A percentile compares a stretch with the other conserved stretches of the same genome.
Evolutionary conservation across 64 coral and sea anemone genomes (phyloP).

Genomic region (Catalaphyllia jardinei): DNA sequence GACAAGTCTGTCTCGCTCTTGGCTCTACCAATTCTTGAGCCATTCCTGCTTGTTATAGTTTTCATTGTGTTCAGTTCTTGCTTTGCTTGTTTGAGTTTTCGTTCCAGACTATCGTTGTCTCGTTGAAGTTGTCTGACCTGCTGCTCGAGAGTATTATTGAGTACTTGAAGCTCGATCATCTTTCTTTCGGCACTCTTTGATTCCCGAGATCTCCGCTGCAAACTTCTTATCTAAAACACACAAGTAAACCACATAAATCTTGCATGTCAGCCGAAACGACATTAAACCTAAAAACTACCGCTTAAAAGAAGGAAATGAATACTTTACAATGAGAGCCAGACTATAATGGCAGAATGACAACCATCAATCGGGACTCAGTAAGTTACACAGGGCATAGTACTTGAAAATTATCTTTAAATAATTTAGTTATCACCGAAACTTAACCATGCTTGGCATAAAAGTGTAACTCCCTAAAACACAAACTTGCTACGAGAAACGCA

Average conservation of each 20-base stretch:
- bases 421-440: no score
- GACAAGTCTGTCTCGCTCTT: constrained; percentile 48
- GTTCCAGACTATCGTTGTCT: constrained; percentile 20
- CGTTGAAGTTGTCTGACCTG: not conserved
- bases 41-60: not conserved
- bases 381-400: no score
- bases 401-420: no score
- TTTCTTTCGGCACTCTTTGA: not conserved
- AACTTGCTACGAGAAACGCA: not conserved
- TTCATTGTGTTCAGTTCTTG: constrained; percentile 13
- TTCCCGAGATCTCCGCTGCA: not conserved
- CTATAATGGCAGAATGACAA: no score
- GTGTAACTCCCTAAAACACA: no score
- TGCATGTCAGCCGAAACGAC: not conserved
- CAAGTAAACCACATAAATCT: not conserved
- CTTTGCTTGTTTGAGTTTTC: constrained; percentile 37
- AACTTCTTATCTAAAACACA: not conserved
- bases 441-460: no score
- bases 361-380: no score
- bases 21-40: constrained; percentile 35
- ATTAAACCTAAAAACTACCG: no score
- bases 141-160: not conserved
- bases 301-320: no score
- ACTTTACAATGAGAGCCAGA: no score
- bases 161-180: constrained; percentile 2